Evolutionary conservation across 2,113 vertebrate species (phyloP), one percentile per base, ranked within the genome.

Genomic region (Lethenteron reissneri): DNA sequence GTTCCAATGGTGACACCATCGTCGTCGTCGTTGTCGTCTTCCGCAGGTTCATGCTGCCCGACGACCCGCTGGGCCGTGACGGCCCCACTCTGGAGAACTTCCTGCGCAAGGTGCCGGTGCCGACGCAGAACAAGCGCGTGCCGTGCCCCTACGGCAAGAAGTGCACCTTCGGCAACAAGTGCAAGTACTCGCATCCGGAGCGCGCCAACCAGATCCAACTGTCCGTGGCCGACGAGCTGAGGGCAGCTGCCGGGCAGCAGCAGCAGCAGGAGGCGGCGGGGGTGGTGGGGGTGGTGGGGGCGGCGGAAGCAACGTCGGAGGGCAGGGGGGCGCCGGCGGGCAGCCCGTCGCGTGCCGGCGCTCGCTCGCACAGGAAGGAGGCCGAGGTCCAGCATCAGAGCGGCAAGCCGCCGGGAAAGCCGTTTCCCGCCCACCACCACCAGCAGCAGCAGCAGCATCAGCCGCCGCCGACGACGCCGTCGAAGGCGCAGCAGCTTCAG

Each of bases 141-240:
- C 86, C 84, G 1, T 99, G 94, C 77, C 94, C 92, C 59, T 99
- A 97, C 3, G 92, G 94, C 76, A 99, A 96, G 83, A 99, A 99
- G 82, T 99, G 94, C 81, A 99, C 94, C 71, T 99, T 97, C 74
- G 94, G 94, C 78, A 91, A 99, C 79, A 99, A 99, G 82, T 99
- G 94, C 83, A 97, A 97, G 83, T 99, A 96, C 82, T 97, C 96
- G 80, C 94, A 99, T n/a, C 94, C 94, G 12, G 94, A 97, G 79
- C 86, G 94, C 73, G 87, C 90, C 75, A 95, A 91, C 81, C 92
- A 99, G 78, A 87, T 89, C 12, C 85, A 86, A 81, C 84, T 88
- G 73, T 92, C 94, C 2, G 92, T 99, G 74, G 94, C 94, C 70
- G 94, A 99, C 77, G 94, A 99, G 78, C 89, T 99, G 75, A 83